Base-by-base conservation (phyloP, 2,888 invertebrate genomes). In the Cerceris rybyensis region DNA sequence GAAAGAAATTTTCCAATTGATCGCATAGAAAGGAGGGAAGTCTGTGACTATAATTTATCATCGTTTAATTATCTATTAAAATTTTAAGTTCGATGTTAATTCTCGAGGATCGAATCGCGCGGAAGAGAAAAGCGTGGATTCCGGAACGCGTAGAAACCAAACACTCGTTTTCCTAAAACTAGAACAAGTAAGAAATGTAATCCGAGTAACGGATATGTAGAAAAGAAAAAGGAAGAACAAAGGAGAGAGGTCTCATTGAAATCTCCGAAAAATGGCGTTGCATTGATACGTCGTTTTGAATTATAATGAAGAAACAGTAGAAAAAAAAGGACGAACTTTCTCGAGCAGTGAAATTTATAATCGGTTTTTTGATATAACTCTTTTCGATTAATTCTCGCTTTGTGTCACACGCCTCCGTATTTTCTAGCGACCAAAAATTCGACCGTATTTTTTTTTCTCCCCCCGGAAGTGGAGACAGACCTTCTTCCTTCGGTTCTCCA, bases 351-450 rank as follows among this genome's bases (percentile, higher is more conserved):
- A 82, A 77, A 85, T 88, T 90, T 89, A 82, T 87, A 88, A 89
- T 86, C 84, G 80, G 81, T 88, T 89, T 88, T 89, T 90, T 85
- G 49, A 87, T 81, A 82, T 86, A 88, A 89, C 86, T 88, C 83
- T 87, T 84, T 87, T 88, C 87, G 84, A 86, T 84, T 84, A 83
- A 85, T 85, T 85, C 86, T 85, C 83, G 88, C 82, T 86, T 28
- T 87, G 66, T 63, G 78, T 82, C 78, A 83, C 81, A 81, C 81
- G 86, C 81, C 68, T 86, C 79, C 82, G 75, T 85, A 87, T 83
- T 84, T 83, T 80, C 80, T 85, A 85, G 84, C 83, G 84, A 82
- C 83, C 82, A 81, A 83, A 77, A 78, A 73, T 75, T 66, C 80
- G 59, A 65, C 70, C 6, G n/a, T 41, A 50, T 28, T 9, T 60